Conservation (phyloP, 2,888 invertebrate species). For the Cephus spinipes region DNA sequence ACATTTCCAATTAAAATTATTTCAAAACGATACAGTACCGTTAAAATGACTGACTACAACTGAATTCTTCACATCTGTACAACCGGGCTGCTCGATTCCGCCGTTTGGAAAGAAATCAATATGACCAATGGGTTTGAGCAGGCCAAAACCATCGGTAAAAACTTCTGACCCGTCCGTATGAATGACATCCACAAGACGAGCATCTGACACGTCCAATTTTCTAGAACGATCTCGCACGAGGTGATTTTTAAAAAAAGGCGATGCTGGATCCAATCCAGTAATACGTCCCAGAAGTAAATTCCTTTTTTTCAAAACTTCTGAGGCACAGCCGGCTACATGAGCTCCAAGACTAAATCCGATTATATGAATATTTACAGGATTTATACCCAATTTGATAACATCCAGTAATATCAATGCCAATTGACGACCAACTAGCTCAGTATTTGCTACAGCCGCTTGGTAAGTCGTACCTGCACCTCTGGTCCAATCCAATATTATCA, state of each 20-base stretch:
- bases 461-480: constrained; percentile 72
- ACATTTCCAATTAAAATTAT: background rate
- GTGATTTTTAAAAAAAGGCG: constrained; percentile 71
- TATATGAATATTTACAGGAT: constrained; percentile 68
- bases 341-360: constrained; percentile 74
- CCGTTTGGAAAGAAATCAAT: constrained; percentile 74
- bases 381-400: constrained; percentile 66
- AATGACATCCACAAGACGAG: constrained; percentile 76
- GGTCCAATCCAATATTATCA: constrained; percentile 72
- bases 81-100: constrained; percentile 73
- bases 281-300: constrained; percentile 70
- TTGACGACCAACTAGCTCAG: constrained; percentile 72
- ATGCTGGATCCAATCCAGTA: constrained; percentile 73
- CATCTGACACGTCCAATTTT: constrained; percentile 74
- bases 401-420: constrained; percentile 69
- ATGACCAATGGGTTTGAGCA: constrained; percentile 72
- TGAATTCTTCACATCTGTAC: constrained; percentile 70
- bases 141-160: constrained; percentile 73
- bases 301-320: constrained; percentile 68
- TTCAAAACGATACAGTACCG: constrained; percentile 55
- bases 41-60: constrained; percentile 70
- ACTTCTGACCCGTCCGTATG: constrained; percentile 75
- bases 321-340: constrained; percentile 73
- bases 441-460: constrained; percentile 71
- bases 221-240: constrained; percentile 69